Evolutionary conservation across 2,888 invertebrate species (phyloP), one percentile per base, ranked within the genome.

Genomic region (Omphaloscelis lunosa): DNA sequence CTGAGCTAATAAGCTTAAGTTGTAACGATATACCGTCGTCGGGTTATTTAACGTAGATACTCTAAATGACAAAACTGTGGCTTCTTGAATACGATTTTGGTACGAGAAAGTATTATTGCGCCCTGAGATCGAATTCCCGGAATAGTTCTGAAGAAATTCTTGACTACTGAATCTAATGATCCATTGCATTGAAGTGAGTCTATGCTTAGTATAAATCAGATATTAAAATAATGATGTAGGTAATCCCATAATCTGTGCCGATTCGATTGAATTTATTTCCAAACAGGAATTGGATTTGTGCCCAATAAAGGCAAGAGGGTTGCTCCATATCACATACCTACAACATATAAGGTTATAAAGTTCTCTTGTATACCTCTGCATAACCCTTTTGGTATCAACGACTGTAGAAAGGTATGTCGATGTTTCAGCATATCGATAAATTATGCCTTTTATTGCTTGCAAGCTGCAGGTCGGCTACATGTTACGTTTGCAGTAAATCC

Each of bases 401-500:
- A 39, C 12, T 59, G 27, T 63, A 29, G 15, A 41, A 7, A 34
- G 41, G 45, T 34, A 45, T 20, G 23, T 72, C 63, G 41, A 51
- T 61, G 41, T 74, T 70, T 34, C 59, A 74, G 39, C 65, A 71
- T 80, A 77, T 79, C 72, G 63, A 80, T 85, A 87, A 77, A 80
- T 83, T 77, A 85, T 75, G 73, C 67, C 67, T 72, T 87, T 80
- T 83, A 77, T 83, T 61, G 68, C 69, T 72, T 80, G 29, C 75
- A 72, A 58, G 81, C 62, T 76, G 76, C 82, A 85, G 70, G 59
- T 63, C 34, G 56, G 45, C 41, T 82, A 39, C 72, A 80, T 34
- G 81, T 72, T 72, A 76, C 82, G 72, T 87, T 76, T 77, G 68
- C 72, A 86, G 74, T 86, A 80, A 87, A 86, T 83, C 80, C 83